phyloP scores from a whole-genome alignment of 2,113 vertebrate species.

The Trochalopteron elliotii region DNA sequence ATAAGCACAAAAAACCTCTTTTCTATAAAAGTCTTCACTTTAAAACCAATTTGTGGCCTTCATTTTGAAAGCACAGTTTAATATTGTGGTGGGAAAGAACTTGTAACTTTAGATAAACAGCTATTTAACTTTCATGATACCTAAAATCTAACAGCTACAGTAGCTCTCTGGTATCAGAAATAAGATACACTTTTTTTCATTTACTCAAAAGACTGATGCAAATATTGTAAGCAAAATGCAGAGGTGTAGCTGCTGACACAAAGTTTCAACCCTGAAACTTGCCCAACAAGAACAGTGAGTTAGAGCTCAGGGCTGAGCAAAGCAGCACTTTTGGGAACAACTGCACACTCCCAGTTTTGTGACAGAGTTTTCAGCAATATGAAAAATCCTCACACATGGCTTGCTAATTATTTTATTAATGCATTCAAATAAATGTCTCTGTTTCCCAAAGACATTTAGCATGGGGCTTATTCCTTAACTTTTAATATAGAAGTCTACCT shows the following conservation, averaged over 20 bases:
- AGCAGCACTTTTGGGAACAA: not conserved
- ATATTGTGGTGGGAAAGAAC: not conserved
- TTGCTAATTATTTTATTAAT: not conserved
- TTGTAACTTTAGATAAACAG: not conserved
- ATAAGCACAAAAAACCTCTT: not conserved
- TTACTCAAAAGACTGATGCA: not conserved
- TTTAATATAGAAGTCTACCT: not conserved
- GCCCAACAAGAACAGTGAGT: rapidly evolving
- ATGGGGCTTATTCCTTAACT: not conserved
- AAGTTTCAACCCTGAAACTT: not conserved
- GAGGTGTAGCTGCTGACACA: not conserved
- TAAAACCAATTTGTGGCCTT: not conserved
- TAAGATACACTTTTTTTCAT: not conserved
- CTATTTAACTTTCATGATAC: not conserved
- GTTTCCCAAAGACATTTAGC: not conserved
- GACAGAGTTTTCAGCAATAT: not conserved
- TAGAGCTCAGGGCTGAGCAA: not conserved
- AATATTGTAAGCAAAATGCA: not conserved
- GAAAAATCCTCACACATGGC: not conserved
- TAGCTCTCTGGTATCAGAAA: not conserved
- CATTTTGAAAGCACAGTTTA: not conserved
- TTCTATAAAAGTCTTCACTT: not conserved
- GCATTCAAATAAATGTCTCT: not conserved
- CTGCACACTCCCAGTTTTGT: not conserved
- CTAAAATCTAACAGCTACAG: not conserved